phyloP scores from a whole-genome alignment of 1,140 invertebrate genomes.

The Aricia agestis region DNA sequence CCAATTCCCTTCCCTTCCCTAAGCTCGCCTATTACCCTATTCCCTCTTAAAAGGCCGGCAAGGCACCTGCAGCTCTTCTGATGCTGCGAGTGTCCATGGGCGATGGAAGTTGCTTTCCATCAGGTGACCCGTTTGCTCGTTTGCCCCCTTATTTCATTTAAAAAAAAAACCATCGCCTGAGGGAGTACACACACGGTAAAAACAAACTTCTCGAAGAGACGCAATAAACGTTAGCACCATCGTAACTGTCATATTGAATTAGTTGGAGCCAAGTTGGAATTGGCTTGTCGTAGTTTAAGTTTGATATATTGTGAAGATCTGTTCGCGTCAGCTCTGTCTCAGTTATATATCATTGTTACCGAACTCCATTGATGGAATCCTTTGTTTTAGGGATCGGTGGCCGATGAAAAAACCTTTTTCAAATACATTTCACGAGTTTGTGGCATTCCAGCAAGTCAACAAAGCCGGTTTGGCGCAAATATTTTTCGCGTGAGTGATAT shows the following conservation, averaged over 20 bases:
- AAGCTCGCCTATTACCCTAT: no score
- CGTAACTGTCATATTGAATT: background rate
- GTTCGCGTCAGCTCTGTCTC: background rate
- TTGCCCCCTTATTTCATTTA: no score
- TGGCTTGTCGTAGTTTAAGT: slow-evolving; percentile 1
- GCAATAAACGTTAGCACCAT: background rate
- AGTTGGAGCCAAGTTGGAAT: background rate
- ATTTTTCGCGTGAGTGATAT: background rate
- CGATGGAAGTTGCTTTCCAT: no score
- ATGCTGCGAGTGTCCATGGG: no score
- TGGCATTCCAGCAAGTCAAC: background rate
- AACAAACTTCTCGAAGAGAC: background rate
- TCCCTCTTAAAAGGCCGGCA: no score
- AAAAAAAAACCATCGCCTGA: no score
- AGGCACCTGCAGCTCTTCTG: no score
- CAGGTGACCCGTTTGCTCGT: no score
- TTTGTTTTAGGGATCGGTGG: background rate
- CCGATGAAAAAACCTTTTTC: background rate
- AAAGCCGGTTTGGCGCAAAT: background rate
- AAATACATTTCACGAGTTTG: background rate
- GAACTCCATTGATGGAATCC: background rate
- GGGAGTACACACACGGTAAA: background rate
- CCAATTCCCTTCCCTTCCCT: no score
- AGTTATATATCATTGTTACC: background rate
- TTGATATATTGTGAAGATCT: background rate